Base-by-base conservation (phyloP, 2,113 vertebrate species). In the Lontra canadensis region DNA sequence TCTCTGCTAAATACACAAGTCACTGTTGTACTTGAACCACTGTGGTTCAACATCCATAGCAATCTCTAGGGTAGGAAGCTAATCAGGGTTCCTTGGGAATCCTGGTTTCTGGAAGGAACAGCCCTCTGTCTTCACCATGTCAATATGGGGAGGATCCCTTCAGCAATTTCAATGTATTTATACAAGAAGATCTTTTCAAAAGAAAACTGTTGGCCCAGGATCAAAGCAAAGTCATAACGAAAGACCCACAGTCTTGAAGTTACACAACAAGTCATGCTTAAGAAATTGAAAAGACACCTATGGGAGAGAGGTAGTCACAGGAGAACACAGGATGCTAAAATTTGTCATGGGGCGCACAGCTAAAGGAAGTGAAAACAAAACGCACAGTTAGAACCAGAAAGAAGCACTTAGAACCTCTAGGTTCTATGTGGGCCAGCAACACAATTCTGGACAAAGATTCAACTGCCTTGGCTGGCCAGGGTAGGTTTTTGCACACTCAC, bases 131-230 rank as follows among this genome's bases (percentile, higher is more conserved):
- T 71, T 96, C 71, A 96, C 12, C n/a, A 74, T 6, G 20, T 97
- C 85, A 94, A 93, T 81, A 89, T 91, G 87, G 82, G 90, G 76
- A 97, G 90, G 67, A 94, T 86, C 69, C 78, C 76, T 91, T 57
- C 81, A 97, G 81, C 63, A 34, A 4, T 96, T 97, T 87, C 85
- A 26, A 65, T 69, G 44, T 89, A 87, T 97, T 98, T 98, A 94
- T 74, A 97, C n/a, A 98, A 97, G 82, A 98, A 96, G 85, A 92
- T 47, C 61, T 25, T 98, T 98, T 98, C 39, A 98, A 94, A 97
- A 97, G 87, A 90, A 97, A 97, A 98, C 21, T 2, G 0, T 61
- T 98, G 96, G 92, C 94, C 29, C 86, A 34, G 39, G 39, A 98
- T 95, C 94, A 98, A 98, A 98, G 92, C 81, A n/a, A 97, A 97